Base-by-base conservation (phyloP, 1,140 invertebrate species). In the Atopsyche davidsoni region DNA sequence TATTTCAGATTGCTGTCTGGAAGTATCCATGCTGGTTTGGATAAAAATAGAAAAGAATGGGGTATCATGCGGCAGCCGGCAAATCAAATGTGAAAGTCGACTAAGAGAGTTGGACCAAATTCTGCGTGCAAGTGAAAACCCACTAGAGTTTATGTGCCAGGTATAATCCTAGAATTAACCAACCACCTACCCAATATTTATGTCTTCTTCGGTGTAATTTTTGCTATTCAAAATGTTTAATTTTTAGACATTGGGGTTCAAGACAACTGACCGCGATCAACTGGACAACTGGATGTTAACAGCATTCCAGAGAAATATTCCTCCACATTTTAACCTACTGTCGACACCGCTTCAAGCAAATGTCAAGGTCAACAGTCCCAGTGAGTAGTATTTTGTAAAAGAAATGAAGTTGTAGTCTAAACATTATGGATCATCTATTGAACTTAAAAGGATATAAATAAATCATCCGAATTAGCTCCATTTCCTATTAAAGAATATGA, bases 131-230 rank as follows among this genome's bases (percentile, higher is more conserved):
- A 79, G 81, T 28, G 85, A 88, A 55, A 87, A 87, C 67, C 88
- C 88, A 0, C 67, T 91, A 23, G 83, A 89, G 62, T 90, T 90
- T 61, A 87, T 92, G 81, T 89, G 88, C 57, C 87, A 89, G 76
- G 85, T 87, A 74, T 32, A 24, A 19, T 28, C 2, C 17, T 7
- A 13, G 34, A 13, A 13, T 16, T 4, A 6, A 36, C 17, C 4
- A 7, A 36, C 4, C 13, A 36, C 13, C n/a, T n/a, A n/a, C n/a
- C n/a, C n/a, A n/a, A n/a, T n/a, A n/a, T n/a, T n/a, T n/a, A n/a
- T n/a, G n/a, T n/a, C n/a, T n/a, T n/a, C n/a, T n/a, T n/a, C n/a
- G n/a, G n/a, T n/a, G n/a, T 13, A 14, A 7, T 44, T 18, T 43
- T 43, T 14, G 17, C 6, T 9, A 22, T 42, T 42, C 25, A 4